Evolutionary conservation across 2,888 invertebrate species (phyloP).

Genomic region (Geotrupes spiniger): DNA sequence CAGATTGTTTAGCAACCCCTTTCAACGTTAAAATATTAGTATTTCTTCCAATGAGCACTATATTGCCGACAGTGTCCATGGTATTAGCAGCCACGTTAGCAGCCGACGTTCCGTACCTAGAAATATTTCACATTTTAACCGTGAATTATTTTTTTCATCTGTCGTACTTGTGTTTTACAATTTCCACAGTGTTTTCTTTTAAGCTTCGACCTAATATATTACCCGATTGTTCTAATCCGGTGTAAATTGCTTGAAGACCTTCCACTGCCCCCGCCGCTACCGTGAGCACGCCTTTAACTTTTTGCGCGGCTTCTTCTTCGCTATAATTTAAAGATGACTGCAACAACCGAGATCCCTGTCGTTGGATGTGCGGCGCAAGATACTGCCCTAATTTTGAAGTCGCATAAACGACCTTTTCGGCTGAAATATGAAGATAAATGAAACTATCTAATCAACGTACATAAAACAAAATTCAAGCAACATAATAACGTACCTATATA

Average conservation of each 20-base stretch:
- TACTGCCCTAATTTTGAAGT: conserved; percentile 65
- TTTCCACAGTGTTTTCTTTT: conserved; percentile 69
- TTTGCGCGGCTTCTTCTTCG: conserved; percentile 55
- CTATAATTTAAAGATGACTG: conserved; percentile 57
- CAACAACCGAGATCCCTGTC: conserved; percentile 60
- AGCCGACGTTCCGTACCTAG: conserved; percentile 67
- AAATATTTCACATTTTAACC: conserved; percentile 3
- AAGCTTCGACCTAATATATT: conserved; percentile 61
- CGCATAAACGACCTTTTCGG: conserved; percentile 62
- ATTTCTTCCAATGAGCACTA: conserved; percentile 63
- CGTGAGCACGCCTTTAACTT: conserved; percentile 59
- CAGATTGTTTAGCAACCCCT: conserved; percentile 62
- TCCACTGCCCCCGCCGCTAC: conserved; percentile 70
- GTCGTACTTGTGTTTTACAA: conserved; percentile 69
- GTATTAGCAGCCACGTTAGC: conserved; percentile 64
- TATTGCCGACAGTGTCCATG: conserved; percentile 68
- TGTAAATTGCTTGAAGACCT: conserved; percentile 68
- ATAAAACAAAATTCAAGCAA: conserved; percentile 7
- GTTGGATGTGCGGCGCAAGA: conserved; percentile 67
- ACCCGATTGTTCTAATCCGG: conserved; percentile 69
- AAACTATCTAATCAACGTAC: too few relatives aligned
- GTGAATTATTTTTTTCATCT: too few relatives aligned
- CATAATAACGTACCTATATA: conserved; percentile 56
- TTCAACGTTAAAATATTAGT: conserved; percentile 65
- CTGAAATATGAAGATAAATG: conserved; percentile 36